phyloP scores from a whole-genome alignment of 2,113 vertebrate genomes.

The Propithecus coquereli region DNA sequence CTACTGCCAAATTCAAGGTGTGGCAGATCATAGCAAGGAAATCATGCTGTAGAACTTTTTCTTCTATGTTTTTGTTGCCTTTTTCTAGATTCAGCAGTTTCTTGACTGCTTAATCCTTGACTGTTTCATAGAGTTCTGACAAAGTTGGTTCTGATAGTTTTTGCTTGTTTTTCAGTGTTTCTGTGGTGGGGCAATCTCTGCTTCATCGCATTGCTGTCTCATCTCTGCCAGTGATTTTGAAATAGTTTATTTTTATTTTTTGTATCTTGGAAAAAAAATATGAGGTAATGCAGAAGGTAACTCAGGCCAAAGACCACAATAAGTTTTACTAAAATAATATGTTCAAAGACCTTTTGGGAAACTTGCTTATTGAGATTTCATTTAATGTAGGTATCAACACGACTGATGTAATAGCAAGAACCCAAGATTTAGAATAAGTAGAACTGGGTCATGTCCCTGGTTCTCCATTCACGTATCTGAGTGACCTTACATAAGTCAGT shows the following conservation, averaged over 20 bases:
- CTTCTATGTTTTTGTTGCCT: background rate
- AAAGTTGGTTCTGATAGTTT: background rate
- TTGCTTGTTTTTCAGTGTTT: background rate
- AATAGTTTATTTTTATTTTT: background rate
- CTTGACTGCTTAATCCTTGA: background rate
- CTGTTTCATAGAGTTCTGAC: background rate
- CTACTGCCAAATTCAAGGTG: accelerated
- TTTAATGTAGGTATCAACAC: background rate
- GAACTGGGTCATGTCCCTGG: background rate
- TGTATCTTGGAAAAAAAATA: background rate
- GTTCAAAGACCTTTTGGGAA: background rate
- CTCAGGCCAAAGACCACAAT: background rate
- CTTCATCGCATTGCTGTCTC: background rate
- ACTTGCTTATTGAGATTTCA: background rate
- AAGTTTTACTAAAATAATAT: background rate
- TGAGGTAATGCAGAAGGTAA: background rate
- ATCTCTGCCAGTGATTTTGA: background rate
- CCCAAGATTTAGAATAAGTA: background rate
- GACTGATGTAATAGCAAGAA: background rate
- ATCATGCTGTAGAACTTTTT: background rate
- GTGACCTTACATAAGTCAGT: background rate
- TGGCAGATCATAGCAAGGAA: accelerated
- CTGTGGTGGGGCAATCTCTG: background rate
- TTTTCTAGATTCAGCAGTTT: background rate
- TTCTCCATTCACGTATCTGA: background rate